phyloP scores from a whole-genome alignment of 1,140 invertebrate genomes.

The Dendroctonus ponderosae region DNA sequence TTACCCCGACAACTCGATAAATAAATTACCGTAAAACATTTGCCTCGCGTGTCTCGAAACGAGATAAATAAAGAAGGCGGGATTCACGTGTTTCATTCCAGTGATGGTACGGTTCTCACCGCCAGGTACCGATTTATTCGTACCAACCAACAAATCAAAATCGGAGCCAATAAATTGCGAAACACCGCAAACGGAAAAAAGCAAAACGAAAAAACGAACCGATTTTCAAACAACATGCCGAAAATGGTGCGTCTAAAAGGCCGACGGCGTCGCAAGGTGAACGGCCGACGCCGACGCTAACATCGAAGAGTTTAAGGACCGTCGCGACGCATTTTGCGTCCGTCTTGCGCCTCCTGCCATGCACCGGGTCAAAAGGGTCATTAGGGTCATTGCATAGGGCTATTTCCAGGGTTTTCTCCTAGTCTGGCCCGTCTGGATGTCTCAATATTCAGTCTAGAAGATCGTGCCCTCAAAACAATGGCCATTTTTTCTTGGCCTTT shows the following conservation, averaged over 20 bases:
- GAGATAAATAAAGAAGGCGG: slow-evolving; percentile 21
- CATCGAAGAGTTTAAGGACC: slow-evolving; percentile 16
- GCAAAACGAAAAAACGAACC: too few relatives aligned
- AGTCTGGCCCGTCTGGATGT: too few relatives aligned
- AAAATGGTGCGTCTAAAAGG: slow-evolving; percentile 7
- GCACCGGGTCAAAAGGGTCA: slow-evolving; percentile 14
- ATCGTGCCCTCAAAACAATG: too few relatives aligned
- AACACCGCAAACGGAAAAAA: too few relatives aligned
- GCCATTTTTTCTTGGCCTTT: too few relatives aligned
- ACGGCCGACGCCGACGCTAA: slow-evolving; percentile 9
- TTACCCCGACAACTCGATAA: not conserved
- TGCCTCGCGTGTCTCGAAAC: slow-evolving; percentile 15
- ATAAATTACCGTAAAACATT: slow-evolving; percentile 18
- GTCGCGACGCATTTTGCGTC: slow-evolving; percentile 25
- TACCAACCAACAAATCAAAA: too few relatives aligned
- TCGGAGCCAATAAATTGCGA: too few relatives aligned
- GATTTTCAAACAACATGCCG: too few relatives aligned
- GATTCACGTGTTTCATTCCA: slow-evolving; percentile 13
- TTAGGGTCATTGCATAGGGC: slow-evolving; percentile 14
- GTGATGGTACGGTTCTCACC: slow-evolving; percentile 11
- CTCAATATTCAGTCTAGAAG: too few relatives aligned
- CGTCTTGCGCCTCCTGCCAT: slow-evolving; percentile 18
- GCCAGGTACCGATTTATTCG: too few relatives aligned
- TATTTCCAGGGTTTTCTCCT: not conserved
- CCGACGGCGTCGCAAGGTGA: slow-evolving; percentile 7